Evolutionary conservation across 2,797 vertebrate species (phyloP), one percentile per base, ranked within the genome.

Genomic region (Girardinus metallicus): DNA sequence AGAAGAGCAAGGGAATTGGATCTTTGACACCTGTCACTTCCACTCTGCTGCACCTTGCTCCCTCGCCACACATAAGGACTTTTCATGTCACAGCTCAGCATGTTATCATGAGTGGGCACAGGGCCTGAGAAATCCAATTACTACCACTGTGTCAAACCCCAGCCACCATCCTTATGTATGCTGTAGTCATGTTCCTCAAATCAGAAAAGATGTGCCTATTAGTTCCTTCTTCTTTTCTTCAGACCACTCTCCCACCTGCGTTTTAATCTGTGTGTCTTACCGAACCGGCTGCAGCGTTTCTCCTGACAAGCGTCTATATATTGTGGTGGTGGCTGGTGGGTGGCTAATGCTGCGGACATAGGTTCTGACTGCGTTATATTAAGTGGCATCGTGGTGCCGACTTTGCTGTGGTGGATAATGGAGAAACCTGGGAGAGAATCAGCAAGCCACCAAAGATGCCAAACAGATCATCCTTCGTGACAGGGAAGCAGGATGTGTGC

Each of bases 11-110:
- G 86, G 86, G 90, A 92, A 93, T 93, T 92, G 92, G 91, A 92
- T 95, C 90, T 88, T 94, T 93, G 93, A 93, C 93, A 95, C 93
- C 91, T 94, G 94, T 93, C 92, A 93, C 94, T 94, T 95, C 91
- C 92, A 91, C 93, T 92, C 84, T 81, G 85, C 91, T 93, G 90
- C 91, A 91, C 93, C 91, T 91, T 91, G 88, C 90, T 93, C 87
- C 83, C 89, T 90, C 83, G 88, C 93, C 91, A 92, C 93, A 91
- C 91, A 93, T 94, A 95, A 95, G 93, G 90, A 90, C 92, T 92
- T 95, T 95, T 92, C 93, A 93, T 95, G 93, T 95, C 93, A 95
- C 91, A 91, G 90, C 94, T 89, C 93, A 92, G 91, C 91, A 85
- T 94, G 94, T 87, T 92, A 92, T 93, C 91, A 90, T 76, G 83